Evolutionary conservation across 2,888 invertebrate genomes (phyloP), one percentile per base, ranked within the genome.

Genomic region (Halictus quadricinctus): DNA sequence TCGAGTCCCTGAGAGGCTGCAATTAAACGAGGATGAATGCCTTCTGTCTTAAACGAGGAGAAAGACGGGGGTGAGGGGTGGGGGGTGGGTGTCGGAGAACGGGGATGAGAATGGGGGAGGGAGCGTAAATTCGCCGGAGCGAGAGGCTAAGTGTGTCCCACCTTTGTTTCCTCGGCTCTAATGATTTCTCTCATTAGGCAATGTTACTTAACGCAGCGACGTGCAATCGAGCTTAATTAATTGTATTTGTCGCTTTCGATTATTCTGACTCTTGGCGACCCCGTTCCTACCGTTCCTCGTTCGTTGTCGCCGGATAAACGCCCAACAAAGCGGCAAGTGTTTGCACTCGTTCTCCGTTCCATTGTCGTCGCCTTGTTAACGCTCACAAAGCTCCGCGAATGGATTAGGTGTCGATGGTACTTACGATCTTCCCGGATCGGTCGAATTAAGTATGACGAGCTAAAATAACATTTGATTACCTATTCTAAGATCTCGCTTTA

Each of bases 141-240:
- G n/a, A 36, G 73, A 66, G 29, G 25, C 15, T 36, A 48, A 76
- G 36, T 48, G 50, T 80, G 80, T 41, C 41, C 70, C 82, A 83
- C 77, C 83, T 89, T 89, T 85, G 87, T 88, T 83, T 85, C 58
- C 78, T 60, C 60, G 83, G 76, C 87, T 86, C 88, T 91, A 91
- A 91, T 90, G 91, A 91, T 90, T 91, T 90, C 88, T 84, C 88
- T 83, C 90, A 90, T 90, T 90, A 90, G 85, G 85, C 83, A 86
- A 83, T 85, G 85, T 90, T 89, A 90, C 81, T 87, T 87, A 85
- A 84, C 81, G 76, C 76, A 80, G 85, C 76, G 48, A 78, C 75
- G 88, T 58, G 88, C 86, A 91, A 90, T 91, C 86, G 88, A 85
- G 86, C 85, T 88, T 86, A 88, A 91, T 91, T 91, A 89, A 91